Evolutionary conservation across 2,113 vertebrate genomes (phyloP).

Genomic region (Prunella fulvescens): DNA sequence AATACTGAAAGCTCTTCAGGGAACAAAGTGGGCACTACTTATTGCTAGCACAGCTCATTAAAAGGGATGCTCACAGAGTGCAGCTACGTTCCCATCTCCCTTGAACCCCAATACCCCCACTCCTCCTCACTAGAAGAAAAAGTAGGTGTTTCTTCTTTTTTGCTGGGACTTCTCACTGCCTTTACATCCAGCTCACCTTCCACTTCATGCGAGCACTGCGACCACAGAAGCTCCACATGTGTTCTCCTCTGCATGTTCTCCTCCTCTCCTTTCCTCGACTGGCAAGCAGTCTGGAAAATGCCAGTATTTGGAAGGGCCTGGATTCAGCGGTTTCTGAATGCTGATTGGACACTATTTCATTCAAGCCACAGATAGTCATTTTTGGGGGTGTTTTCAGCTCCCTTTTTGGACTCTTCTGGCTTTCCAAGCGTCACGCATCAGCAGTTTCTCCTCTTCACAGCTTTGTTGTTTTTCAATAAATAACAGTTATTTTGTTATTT

Average conservation of each 20-base stretch:
- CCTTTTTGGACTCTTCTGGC: neutral
- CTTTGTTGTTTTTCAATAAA: neutral
- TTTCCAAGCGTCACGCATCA: neutral
- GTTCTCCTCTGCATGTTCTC: slow-evolving; percentile 24
- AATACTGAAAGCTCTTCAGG: neutral
- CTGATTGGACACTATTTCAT: slow-evolving; percentile 51
- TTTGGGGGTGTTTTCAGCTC: slow-evolving; percentile 38
- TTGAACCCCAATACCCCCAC: neutral
- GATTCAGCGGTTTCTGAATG: slow-evolving; percentile 47
- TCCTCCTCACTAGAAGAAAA: neutral
- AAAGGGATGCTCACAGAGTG: neutral
- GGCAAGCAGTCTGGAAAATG: slow-evolving; percentile 63
- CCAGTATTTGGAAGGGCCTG: slow-evolving; percentile 53
- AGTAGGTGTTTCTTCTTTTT: neutral
- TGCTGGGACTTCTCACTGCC: neutral
- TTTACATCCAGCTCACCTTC: neutral
- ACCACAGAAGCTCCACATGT: slow-evolving; percentile 20
- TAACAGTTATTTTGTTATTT: no score
- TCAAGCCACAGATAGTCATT: slow-evolving; percentile 56
- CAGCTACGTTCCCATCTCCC: fast-evolving
- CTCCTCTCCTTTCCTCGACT: neutral
- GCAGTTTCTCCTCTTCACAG: neutral
- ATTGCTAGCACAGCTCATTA: neutral
- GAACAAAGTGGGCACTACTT: neutral
- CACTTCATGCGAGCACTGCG: neutral